Percentiles rank a stretch among this genome's conserved stretches.
phyloP scores from a whole-genome alignment of 2,113 vertebrate species.

The Damaliscus lunatus region DNA sequence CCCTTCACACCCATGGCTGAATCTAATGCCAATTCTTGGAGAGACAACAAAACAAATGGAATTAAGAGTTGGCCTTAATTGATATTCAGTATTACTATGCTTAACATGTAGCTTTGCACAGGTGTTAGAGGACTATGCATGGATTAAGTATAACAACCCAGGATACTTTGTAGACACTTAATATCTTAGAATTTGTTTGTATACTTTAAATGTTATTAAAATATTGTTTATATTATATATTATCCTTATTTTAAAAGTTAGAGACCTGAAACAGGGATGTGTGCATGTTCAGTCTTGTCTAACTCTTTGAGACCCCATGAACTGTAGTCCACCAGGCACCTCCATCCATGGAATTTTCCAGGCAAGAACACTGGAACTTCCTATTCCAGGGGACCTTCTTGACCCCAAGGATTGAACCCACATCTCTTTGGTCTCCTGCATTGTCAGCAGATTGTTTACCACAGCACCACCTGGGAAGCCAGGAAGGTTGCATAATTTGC shows the following conservation, averaged over 20 bases:
- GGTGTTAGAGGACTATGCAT: background rate
- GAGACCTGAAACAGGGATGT: background rate
- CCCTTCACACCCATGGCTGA: no score
- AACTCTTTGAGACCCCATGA: background rate
- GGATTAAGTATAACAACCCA: background rate
- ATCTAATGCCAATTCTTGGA: background rate
- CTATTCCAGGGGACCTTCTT: background rate
- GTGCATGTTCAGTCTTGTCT: background rate
- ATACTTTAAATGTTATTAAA: background rate
- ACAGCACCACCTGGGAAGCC: background rate
- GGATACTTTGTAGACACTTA: background rate
- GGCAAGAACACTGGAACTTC: background rate
- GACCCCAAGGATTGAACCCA: background rate
- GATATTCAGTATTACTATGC: background rate
- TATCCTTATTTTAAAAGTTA: background rate
- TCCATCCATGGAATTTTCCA: background rate
- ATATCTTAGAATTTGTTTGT: background rate
- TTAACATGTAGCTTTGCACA: background rate
- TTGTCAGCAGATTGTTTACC: background rate
- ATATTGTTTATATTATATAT: background rate
- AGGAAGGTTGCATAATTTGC: background rate
- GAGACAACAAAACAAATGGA: background rate
- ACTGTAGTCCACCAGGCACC: background rate
- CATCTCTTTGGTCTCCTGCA: background rate
- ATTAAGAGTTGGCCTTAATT: background rate